These are phyloP conservation scores for Chymomyza caudatula DNA, from an alignment of 2,888 invertebrate genomes.

Conservation along the genomic window DNA sequence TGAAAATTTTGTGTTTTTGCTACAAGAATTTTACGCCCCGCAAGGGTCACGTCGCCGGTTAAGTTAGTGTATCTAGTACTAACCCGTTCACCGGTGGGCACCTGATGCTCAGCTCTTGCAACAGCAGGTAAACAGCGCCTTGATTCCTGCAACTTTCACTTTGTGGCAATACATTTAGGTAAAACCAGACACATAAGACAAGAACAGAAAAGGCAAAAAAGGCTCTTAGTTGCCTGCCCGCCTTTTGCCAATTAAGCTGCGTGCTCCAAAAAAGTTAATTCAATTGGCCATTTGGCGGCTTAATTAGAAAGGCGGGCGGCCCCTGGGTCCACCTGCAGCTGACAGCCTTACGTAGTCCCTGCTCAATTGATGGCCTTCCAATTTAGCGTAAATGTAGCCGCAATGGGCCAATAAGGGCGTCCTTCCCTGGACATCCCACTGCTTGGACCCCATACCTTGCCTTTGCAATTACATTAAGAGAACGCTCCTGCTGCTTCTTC, in stretches of 20 bases:
- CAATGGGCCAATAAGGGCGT: constrained; percentile 30
- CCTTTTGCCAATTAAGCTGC: background rate
- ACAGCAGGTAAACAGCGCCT: constrained; percentile 44
- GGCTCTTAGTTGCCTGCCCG: background rate
- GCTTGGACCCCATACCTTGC: background rate
- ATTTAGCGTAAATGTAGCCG: constrained; percentile 48
- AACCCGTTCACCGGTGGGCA: constrained; percentile 58
- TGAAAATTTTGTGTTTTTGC: constrained; percentile 64
- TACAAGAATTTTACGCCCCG: constrained; percentile 59
- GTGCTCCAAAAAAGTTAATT: constrained; percentile 19
- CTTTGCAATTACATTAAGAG: constrained; percentile 59
- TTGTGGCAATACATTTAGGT: background rate
- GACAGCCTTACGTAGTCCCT: too few relatives aligned
- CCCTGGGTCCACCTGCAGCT: background rate
- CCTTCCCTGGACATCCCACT: background rate
- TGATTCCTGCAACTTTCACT: constrained; percentile 39
- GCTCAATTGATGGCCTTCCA: constrained; percentile 50
- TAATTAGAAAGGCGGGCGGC: constrained; percentile 51
- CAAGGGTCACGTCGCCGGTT: constrained; percentile 22
- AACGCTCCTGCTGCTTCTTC: background rate
- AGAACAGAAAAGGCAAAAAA: background rate
- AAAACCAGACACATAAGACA: too few relatives aligned
- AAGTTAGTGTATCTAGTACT: constrained; percentile 2
- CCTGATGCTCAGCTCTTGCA: constrained; percentile 44
- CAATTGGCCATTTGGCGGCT: constrained; percentile 42